phyloP scores from a whole-genome alignment of 2,888 invertebrate species.

The Arge pagana region DNA sequence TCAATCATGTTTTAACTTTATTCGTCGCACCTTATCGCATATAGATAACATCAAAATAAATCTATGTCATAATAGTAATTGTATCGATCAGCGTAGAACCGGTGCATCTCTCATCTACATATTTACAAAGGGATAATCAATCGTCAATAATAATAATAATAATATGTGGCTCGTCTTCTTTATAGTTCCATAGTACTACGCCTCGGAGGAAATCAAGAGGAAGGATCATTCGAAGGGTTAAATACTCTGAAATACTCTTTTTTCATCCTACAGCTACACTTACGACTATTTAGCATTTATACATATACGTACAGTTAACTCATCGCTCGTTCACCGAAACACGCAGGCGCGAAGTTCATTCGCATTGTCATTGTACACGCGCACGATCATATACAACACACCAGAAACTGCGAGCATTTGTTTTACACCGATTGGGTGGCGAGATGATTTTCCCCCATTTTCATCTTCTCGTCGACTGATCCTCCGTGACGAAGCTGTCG shows the following conservation, averaged over 20 bases:
- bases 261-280: constrained; percentile 17
- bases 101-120: constrained; percentile 28
- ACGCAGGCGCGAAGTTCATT: constrained; percentile 7
- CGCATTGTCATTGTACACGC: neutral
- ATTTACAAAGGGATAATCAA: constrained; percentile 14
- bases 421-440: too few relatives aligned
- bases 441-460: too few relatives aligned
- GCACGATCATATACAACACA: neutral
- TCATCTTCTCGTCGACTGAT: too few relatives aligned
- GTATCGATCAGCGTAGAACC: constrained; percentile 37
- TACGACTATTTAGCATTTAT: constrained; percentile 20
- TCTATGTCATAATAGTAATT: constrained; percentile 52
- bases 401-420: neutral
- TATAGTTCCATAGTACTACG: too few relatives aligned
- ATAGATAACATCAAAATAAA: constrained; percentile 59
- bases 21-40: constrained; percentile 24
- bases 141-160: too few relatives aligned
- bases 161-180: too few relatives aligned
- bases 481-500: too few relatives aligned
- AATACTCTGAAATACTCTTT: constrained; percentile 18
- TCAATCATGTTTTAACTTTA: constrained; percentile 10
- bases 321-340: neutral
- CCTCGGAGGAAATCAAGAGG: too few relatives aligned
- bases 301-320: neutral
- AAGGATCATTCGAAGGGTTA: too few relatives aligned